Percentiles rank a stretch among this genome's conserved stretches.
phyloP scores from a whole-genome alignment of 2,797 vertebrate genomes.

The Argyrosomus regius region DNA sequence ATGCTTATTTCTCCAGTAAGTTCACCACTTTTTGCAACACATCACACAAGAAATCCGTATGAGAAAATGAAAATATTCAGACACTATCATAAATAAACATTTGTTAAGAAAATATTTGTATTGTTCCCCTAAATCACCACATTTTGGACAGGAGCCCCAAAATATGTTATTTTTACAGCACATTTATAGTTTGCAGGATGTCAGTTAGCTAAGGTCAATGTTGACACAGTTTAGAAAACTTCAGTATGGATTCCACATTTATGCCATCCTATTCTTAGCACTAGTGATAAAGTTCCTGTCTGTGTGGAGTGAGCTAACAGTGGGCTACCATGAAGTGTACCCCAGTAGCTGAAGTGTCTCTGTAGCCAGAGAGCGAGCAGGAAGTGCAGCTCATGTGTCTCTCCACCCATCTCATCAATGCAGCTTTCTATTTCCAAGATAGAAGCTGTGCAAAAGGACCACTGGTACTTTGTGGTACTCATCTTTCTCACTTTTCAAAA shows the following conservation, averaged over 20 bases:
- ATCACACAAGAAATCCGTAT: background rate
- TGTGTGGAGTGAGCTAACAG: slow-evolving; percentile 63
- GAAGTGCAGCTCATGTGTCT: slow-evolving; percentile 76
- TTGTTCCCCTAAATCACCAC: background rate
- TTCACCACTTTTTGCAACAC: background rate
- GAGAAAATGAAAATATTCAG: background rate
- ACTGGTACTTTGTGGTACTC: slow-evolving; percentile 88
- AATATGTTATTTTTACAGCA: background rate
- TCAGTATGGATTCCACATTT: slow-evolving; percentile 17
- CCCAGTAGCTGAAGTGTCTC: slow-evolving; percentile 68
- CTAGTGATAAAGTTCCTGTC: slow-evolving; percentile 52
- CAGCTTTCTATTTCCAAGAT: slow-evolving; percentile 88
- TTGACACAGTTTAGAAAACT: background rate
- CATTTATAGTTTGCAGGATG: background rate
- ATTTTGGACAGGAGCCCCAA: background rate
- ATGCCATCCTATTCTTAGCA: slow-evolving; percentile 34
- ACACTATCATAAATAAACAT: background rate
- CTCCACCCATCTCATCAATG: slow-evolving; percentile 84
- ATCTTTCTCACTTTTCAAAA: slow-evolving; percentile 73
- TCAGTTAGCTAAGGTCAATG: background rate
- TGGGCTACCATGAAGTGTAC: slow-evolving; percentile 59
- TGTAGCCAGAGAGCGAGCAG: slow-evolving; percentile 72
- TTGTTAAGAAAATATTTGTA: background rate
- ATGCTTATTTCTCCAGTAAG: background rate
- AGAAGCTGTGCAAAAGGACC: slow-evolving; percentile 86